A percentile compares a stretch with the other conserved stretches of the same genome.
Conservation (phyloP, 1,140 invertebrate genomes). For the Bombus confusus region DNA sequence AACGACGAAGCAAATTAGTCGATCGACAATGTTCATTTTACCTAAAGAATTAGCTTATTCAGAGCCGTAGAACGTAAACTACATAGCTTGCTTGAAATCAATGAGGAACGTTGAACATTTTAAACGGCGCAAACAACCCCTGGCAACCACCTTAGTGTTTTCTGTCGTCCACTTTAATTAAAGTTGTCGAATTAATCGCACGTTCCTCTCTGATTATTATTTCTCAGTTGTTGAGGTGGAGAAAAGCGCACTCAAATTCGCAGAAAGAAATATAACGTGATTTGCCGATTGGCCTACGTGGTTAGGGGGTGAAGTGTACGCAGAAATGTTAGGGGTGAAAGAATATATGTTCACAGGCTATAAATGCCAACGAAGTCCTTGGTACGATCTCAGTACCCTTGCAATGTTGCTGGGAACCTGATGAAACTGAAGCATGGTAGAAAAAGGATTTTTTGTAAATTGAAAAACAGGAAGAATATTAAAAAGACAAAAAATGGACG, state of each 20-base stretch:
- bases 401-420: constrained; percentile 30
- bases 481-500: constrained; percentile 87
- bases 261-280: background rate
- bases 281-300: background rate
- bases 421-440: background rate
- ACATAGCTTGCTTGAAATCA: constrained; percentile 46
- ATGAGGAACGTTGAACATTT: constrained; percentile 31
- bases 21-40: background rate
- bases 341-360: constrained; percentile 30
- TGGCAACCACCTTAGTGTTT: constrained; percentile 61
- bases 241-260: background rate
- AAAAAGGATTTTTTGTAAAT: background rate
- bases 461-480: background rate
- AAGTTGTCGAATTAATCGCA: background rate
- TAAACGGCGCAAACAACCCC: constrained; percentile 64
- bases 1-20: background rate
- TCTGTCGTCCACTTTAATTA: background rate
- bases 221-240: background rate
- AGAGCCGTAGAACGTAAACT: constrained; percentile 7
- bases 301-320: background rate
- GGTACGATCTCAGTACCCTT: constrained; percentile 39
- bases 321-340: constrained; percentile 2
- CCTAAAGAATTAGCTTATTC: background rate
- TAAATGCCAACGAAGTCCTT: constrained; percentile 31
- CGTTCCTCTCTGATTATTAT: background rate